Evolutionary conservation across 2,797 vertebrate genomes (phyloP).

Genomic region (Typhlichthys eigenmanni): DNA sequence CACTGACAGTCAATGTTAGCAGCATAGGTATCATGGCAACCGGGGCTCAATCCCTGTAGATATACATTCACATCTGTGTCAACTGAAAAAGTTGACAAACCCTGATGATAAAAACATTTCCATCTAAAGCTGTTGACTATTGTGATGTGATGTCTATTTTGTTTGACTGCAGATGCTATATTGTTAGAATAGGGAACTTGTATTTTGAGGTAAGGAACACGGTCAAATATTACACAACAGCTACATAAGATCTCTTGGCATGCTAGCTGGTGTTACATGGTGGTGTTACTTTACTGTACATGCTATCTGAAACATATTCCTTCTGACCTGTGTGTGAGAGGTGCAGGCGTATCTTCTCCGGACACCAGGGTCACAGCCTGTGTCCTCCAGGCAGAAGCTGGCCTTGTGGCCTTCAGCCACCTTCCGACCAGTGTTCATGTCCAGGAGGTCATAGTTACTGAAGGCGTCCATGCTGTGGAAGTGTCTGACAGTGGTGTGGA

Average conservation of each 20-base stretch:
- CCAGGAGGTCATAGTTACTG: constrained; percentile 85
- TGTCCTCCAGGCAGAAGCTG: constrained; percentile 89
- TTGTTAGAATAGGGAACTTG: too few species aligned
- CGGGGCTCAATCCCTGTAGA: constrained; percentile 83
- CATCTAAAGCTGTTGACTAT: constrained; percentile 15
- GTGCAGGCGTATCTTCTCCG: constrained; percentile 84
- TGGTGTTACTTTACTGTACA: too few species aligned
- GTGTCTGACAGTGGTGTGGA: constrained; percentile 64
- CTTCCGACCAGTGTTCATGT: constrained; percentile 69
- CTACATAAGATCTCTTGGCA: too few species aligned
- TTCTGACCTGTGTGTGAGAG: constrained; percentile 79
- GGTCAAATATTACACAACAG: too few species aligned
- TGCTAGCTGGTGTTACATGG: too few species aligned
- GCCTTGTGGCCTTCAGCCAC: constrained; percentile 88
- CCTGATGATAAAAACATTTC: constrained; percentile 7
- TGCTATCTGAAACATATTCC: background rate
- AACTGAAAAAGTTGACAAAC: background rate
- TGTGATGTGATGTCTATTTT: too few species aligned
- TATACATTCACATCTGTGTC: constrained; percentile 11
- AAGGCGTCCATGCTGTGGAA: constrained; percentile 91
- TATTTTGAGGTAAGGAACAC: too few species aligned
- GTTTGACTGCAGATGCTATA: too few species aligned
- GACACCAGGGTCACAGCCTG: constrained; percentile 78
- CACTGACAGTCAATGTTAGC: constrained; percentile 89
- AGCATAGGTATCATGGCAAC: constrained; percentile 85